phyloP scores from a whole-genome alignment of 2,888 invertebrate species.

The Shargacucullia verbasci region DNA sequence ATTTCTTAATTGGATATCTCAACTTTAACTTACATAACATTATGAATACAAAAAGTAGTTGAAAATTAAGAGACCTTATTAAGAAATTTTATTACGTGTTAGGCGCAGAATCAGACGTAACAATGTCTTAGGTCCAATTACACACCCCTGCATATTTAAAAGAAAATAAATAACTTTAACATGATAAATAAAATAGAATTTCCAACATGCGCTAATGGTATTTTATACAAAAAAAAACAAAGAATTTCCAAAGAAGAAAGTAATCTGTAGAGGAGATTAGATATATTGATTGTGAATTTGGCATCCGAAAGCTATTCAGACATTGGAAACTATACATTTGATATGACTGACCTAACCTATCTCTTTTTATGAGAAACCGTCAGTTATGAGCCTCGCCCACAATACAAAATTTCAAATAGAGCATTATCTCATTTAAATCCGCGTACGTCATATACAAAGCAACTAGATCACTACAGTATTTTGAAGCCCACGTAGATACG shows the following conservation, averaged over 20 bases:
- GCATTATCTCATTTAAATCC: too few relatives aligned
- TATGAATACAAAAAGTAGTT: constrained; percentile 16
- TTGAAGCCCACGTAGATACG: too few relatives aligned
- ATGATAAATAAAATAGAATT: constrained; percentile 47
- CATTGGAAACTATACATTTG: not conserved
- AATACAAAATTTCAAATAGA: too few relatives aligned
- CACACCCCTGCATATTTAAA: constrained; percentile 24
- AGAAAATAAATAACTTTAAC: constrained; percentile 32
- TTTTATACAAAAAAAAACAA: constrained; percentile 26
- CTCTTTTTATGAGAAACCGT: too few relatives aligned
- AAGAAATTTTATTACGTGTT: constrained; percentile 6
- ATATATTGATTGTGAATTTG: not conserved
- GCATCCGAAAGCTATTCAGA: not conserved
- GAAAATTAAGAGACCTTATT: constrained; percentile 1
- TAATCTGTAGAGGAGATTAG: too few relatives aligned
- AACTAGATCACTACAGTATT: too few relatives aligned
- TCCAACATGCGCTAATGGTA: constrained; percentile 34
- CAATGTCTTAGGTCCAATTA: constrained; percentile 19
- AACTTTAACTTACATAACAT: not conserved
- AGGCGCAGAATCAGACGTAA: constrained; percentile 4
- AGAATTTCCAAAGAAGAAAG: not conserved
- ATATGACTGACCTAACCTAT: constrained; percentile 11
- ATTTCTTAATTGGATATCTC: not conserved
- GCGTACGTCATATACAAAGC: too few relatives aligned
- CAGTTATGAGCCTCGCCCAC: too few relatives aligned